Conservation (phyloP, 2,113 vertebrate species). For the Cyanoderma ruficeps region DNA sequence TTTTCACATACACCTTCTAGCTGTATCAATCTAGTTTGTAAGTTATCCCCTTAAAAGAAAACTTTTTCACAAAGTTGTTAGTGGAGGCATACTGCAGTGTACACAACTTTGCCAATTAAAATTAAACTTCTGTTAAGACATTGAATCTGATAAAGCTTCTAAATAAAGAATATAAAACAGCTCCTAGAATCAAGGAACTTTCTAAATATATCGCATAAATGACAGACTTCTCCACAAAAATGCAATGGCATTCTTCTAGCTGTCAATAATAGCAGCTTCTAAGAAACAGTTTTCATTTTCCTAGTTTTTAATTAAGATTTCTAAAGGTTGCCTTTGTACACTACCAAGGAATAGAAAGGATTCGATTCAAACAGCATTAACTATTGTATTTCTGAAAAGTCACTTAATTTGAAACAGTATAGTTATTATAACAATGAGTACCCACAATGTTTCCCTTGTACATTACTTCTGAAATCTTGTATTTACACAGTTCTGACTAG, state of each 20-base stretch:
- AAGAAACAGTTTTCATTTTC: not conserved
- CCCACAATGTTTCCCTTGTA: not conserved
- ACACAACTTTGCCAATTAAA: not conserved
- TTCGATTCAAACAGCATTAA: not conserved
- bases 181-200: not conserved
- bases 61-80: not conserved
- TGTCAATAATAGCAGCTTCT: not conserved
- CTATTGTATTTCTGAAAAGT: not conserved
- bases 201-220: not conserved
- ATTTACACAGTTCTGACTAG: not conserved
- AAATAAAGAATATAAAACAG: not conserved
- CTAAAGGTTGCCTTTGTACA: not conserved
- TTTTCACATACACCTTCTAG: not conserved
- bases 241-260: not conserved
- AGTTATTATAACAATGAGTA: not conserved
- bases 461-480: not conserved
- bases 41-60: not conserved
- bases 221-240: not conserved
- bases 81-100: not conserved
- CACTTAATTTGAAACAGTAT: not conserved
- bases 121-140: not conserved
- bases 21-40: not conserved
- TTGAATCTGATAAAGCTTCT: not conserved
- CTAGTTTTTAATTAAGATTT: not conserved
- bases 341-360: not conserved